Base-by-base conservation (phyloP, 2,888 invertebrate genomes). In the Zhengitettix transpicula region DNA sequence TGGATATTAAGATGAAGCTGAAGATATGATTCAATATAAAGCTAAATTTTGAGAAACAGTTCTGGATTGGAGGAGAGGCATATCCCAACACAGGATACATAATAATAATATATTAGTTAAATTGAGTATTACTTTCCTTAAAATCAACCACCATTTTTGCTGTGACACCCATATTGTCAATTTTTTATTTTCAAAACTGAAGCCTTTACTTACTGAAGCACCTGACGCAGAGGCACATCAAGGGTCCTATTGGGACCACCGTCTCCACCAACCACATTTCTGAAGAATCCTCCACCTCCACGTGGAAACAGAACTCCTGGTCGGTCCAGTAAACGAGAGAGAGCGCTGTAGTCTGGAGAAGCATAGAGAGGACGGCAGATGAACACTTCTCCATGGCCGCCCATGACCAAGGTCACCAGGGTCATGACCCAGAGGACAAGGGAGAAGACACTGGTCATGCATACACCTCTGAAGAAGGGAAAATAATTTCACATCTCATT, bases 351-450 rank as follows among this genome's bases (percentile, higher is more conserved):
- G 63, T 83, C 76, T 0, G 83, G 81, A 60, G 79, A 73, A 64
- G 81, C 84, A 74, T 85, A 82, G 52, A 89, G 74, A 0, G 87
- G 82, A 60, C 84, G 81, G 67, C 89, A 89, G 1, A 88, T 73
- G 67, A 87, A 80, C 60, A 82, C 79, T 72, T 84, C 81, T 15
- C 81, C 81, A 68, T 85, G 84, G 16, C 81, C 82, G 15, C 84
- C 81, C 57, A 83, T 69, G 42, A 83, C 73, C 64, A 85, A 78
- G 12, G 78, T 72, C 12, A 75, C 72, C 58, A 80, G 76, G 63
- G 82, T 76, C 63, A 81, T 71, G 42, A 72, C 68, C 85, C 85
- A 85, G 57, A 84, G 71, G 60, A 77, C 70, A 14, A 83, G 71
- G 40, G 83, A 81, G 52, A 79, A 70, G 58, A 83, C 66, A 67